Evolutionary conservation across 2,888 invertebrate genomes (phyloP).

Genomic region (Cephus pygmeus): DNA sequence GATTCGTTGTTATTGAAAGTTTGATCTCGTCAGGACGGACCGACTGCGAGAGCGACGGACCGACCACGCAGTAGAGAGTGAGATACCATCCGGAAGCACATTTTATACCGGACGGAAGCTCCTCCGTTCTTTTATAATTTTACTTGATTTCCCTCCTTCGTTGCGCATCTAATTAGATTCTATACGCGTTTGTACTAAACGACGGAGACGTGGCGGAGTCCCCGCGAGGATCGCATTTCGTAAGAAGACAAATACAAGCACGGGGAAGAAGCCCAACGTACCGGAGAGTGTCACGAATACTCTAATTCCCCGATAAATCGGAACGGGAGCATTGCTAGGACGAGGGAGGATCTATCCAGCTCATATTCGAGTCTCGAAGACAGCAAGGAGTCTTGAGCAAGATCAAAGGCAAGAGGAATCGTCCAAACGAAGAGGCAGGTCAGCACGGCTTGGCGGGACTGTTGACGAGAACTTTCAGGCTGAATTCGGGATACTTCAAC

Average conservation of each 20-base stretch:
- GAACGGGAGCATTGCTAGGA: neutral
- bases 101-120: neutral
- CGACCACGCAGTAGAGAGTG: neutral
- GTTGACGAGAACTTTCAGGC: conserved; percentile 43
- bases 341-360: neutral
- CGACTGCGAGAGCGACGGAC: neutral
- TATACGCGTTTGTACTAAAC: neutral
- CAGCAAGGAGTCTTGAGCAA: neutral
- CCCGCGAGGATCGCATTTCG: conserved; percentile 1
- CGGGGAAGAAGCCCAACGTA: conserved; percentile 13
- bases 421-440: neutral
- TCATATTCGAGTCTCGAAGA: neutral
- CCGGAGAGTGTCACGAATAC: conserved; percentile 5
- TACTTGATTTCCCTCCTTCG: neutral
- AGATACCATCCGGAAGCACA: neutral
- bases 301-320: neutral
- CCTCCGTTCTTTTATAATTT: neutral
- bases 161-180: neutral
- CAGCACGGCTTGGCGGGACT: conserved; percentile 7
- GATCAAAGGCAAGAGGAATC: neutral
- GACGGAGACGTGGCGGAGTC: neutral
- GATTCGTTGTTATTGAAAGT: conserved; percentile 14
- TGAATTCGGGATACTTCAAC: conserved; percentile 62
- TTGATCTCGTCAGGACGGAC: conserved; percentile 2
- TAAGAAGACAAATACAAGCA: conserved; percentile 22